phyloP scores from a whole-genome alignment of 1,140 invertebrate genomes.

The Aphelinus atriplicis region DNA sequence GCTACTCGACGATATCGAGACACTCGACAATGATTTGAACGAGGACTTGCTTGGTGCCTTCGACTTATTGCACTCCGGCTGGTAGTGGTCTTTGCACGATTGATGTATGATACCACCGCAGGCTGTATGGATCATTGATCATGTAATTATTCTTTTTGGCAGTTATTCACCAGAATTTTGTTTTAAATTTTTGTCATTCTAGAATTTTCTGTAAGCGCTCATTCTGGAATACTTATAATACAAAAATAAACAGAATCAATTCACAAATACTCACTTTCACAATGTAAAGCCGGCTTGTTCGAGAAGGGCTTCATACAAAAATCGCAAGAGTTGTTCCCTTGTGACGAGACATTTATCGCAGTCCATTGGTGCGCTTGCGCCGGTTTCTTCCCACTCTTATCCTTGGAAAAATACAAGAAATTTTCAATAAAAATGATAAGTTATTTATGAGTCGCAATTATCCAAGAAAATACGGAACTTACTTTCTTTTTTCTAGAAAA shows the following conservation, averaged over 20 bases:
- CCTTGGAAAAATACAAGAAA: constrained; percentile 44
- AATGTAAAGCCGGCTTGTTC: constrained; percentile 79
- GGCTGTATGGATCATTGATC: constrained; percentile 66
- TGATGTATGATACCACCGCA: constrained; percentile 87
- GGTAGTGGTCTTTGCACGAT: constrained; percentile 85
- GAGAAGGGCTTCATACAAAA: constrained; percentile 82
- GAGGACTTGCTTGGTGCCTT: constrained; percentile 59
- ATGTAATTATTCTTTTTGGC: too few relatives aligned
- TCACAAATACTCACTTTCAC: constrained; percentile 71
- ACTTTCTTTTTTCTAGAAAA: constrained; percentile 92
- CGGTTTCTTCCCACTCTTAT: constrained; percentile 62
- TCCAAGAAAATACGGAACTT: constrained; percentile 37
- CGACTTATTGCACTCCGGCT: constrained; percentile 75
- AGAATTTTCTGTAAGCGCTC: too few relatives aligned
- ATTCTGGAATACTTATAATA: background rate
- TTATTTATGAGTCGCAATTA: too few relatives aligned
- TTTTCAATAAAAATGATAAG: too few relatives aligned
- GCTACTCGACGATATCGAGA: constrained; percentile 53
- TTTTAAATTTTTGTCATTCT: too few relatives aligned
- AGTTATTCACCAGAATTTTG: too few relatives aligned
- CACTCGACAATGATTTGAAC: constrained; percentile 59
- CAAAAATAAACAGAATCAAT: constrained; percentile 1
- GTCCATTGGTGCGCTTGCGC: constrained; percentile 78
- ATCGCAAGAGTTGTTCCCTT: constrained; percentile 71
- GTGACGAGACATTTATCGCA: constrained; percentile 66